These are phyloP conservation scores for Phoenoteleia sp. DNA, from an alignment of 2,888 invertebrate genomes.

Conservation along the genomic window DNA sequence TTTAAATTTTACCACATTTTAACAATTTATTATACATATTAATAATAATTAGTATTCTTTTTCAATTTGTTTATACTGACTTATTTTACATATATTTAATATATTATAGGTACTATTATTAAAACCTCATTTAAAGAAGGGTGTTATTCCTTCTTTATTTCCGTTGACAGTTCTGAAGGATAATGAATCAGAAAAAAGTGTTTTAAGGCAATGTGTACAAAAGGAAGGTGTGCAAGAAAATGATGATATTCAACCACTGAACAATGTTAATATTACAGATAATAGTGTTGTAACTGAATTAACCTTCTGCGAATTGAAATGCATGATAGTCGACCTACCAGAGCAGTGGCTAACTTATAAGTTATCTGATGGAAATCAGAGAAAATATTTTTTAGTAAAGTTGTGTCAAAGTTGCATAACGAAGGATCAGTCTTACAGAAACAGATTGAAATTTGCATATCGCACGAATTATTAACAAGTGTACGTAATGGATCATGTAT, in stretches of 20 bases:
- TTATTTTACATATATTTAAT: no score
- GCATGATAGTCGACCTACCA: not conserved
- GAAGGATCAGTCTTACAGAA: not conserved
- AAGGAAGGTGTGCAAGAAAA: not conserved
- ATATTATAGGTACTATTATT: no score
- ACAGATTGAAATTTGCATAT: not conserved
- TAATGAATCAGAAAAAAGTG: no score
- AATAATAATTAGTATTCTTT: no score
- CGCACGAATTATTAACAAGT: not conserved
- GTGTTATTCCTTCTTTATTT: not conserved
- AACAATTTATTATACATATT: no score
- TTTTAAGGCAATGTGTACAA: no score
- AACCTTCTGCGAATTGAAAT: not conserved
- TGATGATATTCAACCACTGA: no score
- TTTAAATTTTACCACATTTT: no score
- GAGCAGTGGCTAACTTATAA: not conserved
- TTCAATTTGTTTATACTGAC: no score
- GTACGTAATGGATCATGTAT: not conserved
- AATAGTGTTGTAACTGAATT: not conserved
- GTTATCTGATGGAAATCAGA: not conserved
- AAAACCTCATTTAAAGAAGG: not conserved
- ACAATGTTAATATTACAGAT: not conserved
- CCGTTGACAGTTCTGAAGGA: not conserved
- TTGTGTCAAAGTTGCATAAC: not conserved
- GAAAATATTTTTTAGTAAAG: slow-evolving; percentile 7